Conservation (phyloP, 2,888 invertebrate genomes). For the Tinea trinotella region DNA sequence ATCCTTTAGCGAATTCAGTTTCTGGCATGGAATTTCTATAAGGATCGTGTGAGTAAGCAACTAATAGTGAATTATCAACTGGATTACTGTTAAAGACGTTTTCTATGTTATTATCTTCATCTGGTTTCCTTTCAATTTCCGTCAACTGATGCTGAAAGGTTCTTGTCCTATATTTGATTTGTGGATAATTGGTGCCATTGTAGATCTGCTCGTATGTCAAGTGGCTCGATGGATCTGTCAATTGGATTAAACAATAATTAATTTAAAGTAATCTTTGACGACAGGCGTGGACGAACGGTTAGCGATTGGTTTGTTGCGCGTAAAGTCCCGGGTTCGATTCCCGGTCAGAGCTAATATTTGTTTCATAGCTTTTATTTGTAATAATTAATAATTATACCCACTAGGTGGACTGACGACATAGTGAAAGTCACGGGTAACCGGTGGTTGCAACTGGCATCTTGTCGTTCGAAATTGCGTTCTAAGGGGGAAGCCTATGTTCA, state of each 20-base stretch:
- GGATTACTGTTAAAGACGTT: not conserved
- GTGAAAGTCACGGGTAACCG: no score
- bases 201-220: slow-evolving; percentile 51
- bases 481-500: no score
- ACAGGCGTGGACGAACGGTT: no score
- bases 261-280: no score
- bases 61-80: slow-evolving; percentile 32
- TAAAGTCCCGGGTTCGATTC: no score
- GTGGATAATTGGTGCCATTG: slow-evolving; percentile 51
- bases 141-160: slow-evolving; percentile 25
- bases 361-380: no score
- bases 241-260: not conserved
- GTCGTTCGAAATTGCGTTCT: no score
- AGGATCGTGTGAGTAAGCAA: slow-evolving; percentile 56
- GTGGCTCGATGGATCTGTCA: slow-evolving; percentile 44
- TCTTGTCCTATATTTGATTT: slow-evolving; percentile 33
- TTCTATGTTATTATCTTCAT: not conserved
- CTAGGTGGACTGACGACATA: no score
- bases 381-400: no score
- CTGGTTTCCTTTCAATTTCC: slow-evolving; percentile 17
- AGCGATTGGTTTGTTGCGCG: no score
- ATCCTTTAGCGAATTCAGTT: slow-evolving; percentile 48
- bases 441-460: no score
- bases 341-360: no score
- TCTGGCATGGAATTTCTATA: slow-evolving; percentile 54